Percentiles rank a stretch among this genome's conserved stretches.
Conservation (phyloP, 2,797 vertebrate species). For the Characodon lateralis region DNA sequence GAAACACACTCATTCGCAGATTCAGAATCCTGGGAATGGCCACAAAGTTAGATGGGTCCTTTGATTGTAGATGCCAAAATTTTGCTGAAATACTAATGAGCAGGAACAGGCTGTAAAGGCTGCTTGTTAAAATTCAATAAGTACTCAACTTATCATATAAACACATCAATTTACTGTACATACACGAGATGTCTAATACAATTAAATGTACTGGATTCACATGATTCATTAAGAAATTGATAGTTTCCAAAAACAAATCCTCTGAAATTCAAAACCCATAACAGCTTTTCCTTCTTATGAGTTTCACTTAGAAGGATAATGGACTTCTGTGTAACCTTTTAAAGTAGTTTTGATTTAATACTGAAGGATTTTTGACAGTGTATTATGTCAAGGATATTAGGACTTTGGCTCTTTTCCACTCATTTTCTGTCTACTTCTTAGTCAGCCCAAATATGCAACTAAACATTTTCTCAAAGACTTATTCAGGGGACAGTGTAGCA, state of each 20-base stretch:
- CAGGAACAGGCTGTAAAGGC: slow-evolving; percentile 1
- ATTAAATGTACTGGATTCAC: not conserved
- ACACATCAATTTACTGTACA: slow-evolving; percentile 2
- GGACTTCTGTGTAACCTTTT: not conserved
- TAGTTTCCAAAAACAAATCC: not conserved
- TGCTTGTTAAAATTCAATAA: slow-evolving; percentile 17
- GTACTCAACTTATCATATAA: slow-evolving; percentile 10
- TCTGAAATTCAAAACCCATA: not conserved
- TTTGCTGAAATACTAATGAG: slow-evolving; percentile 30
- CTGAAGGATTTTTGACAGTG: too few relatives aligned
- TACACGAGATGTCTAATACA: slow-evolving; percentile 1
- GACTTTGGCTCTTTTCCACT: too few relatives aligned
- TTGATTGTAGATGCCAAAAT: slow-evolving; percentile 49
- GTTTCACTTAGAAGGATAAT: not conserved
- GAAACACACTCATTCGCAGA: slow-evolving; percentile 6
- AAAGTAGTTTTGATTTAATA: not conserved
- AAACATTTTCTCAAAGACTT: not conserved
- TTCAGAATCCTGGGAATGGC: slow-evolving; percentile 42
- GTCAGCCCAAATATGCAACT: not conserved
- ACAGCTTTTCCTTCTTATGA: not conserved
- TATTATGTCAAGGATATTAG: too few relatives aligned
- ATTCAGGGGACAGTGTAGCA: not conserved
- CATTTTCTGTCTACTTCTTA: not conserved
- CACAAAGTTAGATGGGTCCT: slow-evolving; percentile 49
- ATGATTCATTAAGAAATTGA: not conserved